A percentile compares a stretch with the other conserved stretches of the same genome.
Evolutionary conservation across 2,888 invertebrate genomes (phyloP).

Genomic region (Tenthredo livida): DNA sequence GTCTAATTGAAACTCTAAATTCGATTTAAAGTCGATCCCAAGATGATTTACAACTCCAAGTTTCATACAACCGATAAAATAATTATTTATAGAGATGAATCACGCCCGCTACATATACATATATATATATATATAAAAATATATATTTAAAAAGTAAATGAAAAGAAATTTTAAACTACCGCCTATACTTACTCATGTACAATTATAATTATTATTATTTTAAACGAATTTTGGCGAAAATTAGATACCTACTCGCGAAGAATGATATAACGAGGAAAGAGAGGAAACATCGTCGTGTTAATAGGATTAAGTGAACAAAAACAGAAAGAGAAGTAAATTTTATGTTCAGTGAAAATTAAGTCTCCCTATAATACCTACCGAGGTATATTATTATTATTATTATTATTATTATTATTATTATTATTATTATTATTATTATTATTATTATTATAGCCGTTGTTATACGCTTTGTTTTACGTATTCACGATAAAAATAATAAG

Average conservation of each 20-base stretch:
- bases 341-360: background rate
- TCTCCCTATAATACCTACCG: background rate
- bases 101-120: no score
- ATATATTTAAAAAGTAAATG: background rate
- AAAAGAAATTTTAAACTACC: background rate
- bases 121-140: no score
- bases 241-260: background rate
- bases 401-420: background rate
- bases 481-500: no score
- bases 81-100: background rate
- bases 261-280: background rate
- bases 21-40: constrained; percentile 31
- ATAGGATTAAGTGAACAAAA: background rate
- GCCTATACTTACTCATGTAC: no score
- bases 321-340: background rate
- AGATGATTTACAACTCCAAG: background rate
- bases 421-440: no score
- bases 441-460: no score
- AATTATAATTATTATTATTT: background rate
- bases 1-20: constrained; percentile 6
- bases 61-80: background rate
- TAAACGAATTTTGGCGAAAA: no score
- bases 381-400: background rate
- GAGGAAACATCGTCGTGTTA: background rate
- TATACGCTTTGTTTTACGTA: no score